Percentiles rank a stretch among this genome's conserved stretches.
Conservation (phyloP, 2,888 invertebrate genomes). For the Synergus gifuensis region DNA sequence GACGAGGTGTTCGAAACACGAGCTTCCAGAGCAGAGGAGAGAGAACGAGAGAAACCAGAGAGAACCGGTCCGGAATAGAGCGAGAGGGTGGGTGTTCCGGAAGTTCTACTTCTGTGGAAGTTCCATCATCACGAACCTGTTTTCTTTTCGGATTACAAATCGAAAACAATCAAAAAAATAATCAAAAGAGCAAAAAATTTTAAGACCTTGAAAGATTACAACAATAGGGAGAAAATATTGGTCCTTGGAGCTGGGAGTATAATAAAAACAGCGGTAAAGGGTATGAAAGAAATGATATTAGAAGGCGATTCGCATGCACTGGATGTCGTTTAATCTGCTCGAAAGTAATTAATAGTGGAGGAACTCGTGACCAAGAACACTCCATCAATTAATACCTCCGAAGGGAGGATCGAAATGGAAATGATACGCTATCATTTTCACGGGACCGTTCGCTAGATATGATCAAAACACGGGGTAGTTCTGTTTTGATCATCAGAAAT, state of each 20-base stretch:
- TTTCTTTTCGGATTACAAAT: conserved; percentile 7
- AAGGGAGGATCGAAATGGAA: conserved; percentile 22
- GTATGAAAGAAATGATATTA: not conserved
- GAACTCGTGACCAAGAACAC: conserved; percentile 36
- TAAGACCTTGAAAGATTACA: too few species aligned
- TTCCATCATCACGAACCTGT: conserved; percentile 24
- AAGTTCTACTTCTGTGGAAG: conserved; percentile 31
- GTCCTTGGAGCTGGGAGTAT: not conserved
- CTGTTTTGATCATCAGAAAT: conserved; percentile 2
- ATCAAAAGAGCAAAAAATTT: too few species aligned
- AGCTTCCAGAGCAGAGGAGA: conserved; percentile 56
- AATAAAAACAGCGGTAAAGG: not conserved
- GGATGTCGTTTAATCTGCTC: conserved; percentile 7
- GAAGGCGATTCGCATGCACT: conserved; percentile 21
- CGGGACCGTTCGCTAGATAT: conserved; percentile 1
- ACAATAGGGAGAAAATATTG: not conserved
- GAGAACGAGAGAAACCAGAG: conserved; percentile 50
- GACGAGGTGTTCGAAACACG: conserved; percentile 57
- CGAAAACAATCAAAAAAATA: not conserved
- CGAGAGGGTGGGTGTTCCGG: conserved; percentile 56
- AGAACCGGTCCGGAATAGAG: conserved; percentile 54
- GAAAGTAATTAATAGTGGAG: conserved; percentile 4
- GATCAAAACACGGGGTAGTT: conserved; percentile 4
- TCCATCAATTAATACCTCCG: conserved; percentile 13
- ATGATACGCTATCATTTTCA: conserved; percentile 34